Evolutionary conservation across 2,888 invertebrate genomes (phyloP), one percentile per base, ranked within the genome.

Genomic region (Cerceris ruficornis): DNA sequence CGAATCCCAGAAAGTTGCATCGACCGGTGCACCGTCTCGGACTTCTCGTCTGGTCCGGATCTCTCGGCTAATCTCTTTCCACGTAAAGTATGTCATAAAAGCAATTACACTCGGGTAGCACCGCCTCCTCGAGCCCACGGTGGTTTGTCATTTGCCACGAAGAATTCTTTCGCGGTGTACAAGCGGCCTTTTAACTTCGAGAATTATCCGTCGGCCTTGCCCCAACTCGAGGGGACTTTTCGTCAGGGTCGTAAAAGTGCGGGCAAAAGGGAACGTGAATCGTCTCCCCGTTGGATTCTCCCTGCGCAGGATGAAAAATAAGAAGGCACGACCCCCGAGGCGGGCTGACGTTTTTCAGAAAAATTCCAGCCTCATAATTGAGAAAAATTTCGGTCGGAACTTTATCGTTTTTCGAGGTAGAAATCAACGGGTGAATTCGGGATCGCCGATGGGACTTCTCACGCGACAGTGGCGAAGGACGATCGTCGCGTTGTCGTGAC

Each of bases 81-180:
- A 80, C 86, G 89, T 90, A 91, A 91, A 90, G 79, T 81, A 87
- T 85, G 86, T 88, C 89, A 88, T 91, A 89, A 91, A 90, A 84
- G 71, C 87, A 91, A 91, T 91, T 89, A 89, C 86, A 82, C 81
- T 76, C 28, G 75, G 75, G 54, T 79, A 62, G 72, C 66, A 64
- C 74, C 83, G 82, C 80, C 83, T 49, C 66, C 72, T 52, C 55
- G 76, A 64, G 65, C 80, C 67, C 66, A 39, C 64, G 75, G 70
- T 72, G 84, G 87, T 90, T 91, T 91, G 90, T 91, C 91, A 91
- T 91, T 91, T 88, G 75, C 67, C 81, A 77, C 28, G 28, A 50
- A 60, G 75, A 68, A 84, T 75, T 81, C 72, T 79, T 76, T 75
- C 73, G 74, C 58, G 66, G 66, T 41, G 72, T 70, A 74, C 73